Conservation (phyloP, 2,888 invertebrate genomes). For the Eudasyphora cyanicolor region DNA sequence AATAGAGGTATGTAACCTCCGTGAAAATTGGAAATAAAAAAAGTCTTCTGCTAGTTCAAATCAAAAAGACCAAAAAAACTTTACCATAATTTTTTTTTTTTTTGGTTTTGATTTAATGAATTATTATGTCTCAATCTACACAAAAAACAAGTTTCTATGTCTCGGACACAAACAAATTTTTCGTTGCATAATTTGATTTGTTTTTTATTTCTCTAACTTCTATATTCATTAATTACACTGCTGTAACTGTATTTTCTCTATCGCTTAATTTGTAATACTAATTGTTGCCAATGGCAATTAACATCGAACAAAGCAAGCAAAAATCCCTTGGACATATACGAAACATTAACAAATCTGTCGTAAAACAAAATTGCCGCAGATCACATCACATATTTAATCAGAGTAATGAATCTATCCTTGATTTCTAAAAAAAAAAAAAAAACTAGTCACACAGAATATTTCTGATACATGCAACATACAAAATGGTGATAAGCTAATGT, state of each 20-base stretch:
- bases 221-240: too few relatives aligned
- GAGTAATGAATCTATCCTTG: neutral
- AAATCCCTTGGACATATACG: neutral
- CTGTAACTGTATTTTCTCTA: neutral
- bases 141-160: neutral
- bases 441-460: neutral
- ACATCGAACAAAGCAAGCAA: neutral
- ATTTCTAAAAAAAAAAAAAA: neutral
- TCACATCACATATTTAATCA: neutral
- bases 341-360: neutral
- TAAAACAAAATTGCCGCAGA: neutral
- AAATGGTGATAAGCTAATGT: neutral
- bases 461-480: too few relatives aligned
- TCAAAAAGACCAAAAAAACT: too few relatives aligned
- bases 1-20: too few relatives aligned
- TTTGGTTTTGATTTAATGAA: too few relatives aligned
- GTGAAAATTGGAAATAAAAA: too few relatives aligned
- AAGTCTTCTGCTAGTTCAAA: too few relatives aligned
- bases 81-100: too few relatives aligned
- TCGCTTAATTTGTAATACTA: neutral
- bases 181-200: too few relatives aligned
- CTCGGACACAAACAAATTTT: too few relatives aligned
- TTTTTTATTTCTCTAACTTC: too few relatives aligned
- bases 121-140: too few relatives aligned
- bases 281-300: neutral